These are phyloP conservation scores for Scleropages formosus DNA, from an alignment of 2,797 vertebrate genomes.

Conservation along the genomic window DNA sequence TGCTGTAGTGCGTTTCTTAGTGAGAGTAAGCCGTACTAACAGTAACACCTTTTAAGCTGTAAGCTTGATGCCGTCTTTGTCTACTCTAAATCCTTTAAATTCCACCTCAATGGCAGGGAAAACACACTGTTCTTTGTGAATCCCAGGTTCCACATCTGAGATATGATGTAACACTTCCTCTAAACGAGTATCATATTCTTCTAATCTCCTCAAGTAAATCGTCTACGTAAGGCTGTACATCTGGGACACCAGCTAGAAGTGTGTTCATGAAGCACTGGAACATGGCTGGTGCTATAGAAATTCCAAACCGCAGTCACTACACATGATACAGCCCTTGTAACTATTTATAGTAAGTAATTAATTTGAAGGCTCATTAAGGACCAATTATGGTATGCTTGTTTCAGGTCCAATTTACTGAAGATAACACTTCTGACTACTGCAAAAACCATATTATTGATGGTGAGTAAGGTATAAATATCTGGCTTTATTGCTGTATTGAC, in stretches of 20 bases:
- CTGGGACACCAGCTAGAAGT: neutral
- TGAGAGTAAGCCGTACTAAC: too few species aligned
- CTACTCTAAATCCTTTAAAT: too few species aligned
- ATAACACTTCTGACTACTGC: neutral
- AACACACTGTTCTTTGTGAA: neutral
- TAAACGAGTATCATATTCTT: neutral
- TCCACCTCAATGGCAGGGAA: neutral
- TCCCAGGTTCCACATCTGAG: neutral
- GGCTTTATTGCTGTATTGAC: slow-evolving; percentile 13
- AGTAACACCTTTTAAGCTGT: too few species aligned
- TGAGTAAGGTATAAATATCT: slow-evolving; percentile 21
- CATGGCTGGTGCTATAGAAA: neutral
- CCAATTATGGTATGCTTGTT: slow-evolving; percentile 18
- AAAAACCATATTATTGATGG: neutral
- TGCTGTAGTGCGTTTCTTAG: too few species aligned
- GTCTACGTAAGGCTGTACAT: slow-evolving; percentile 6
- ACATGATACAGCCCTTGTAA: neutral
- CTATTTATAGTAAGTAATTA: slow-evolving; percentile 2
- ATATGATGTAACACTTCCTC: too few species aligned
- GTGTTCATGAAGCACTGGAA: slow-evolving; percentile 14
- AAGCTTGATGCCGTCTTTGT: too few species aligned
- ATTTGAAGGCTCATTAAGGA: neutral
- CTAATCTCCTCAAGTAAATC: neutral
- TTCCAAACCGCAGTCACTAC: too few species aligned
- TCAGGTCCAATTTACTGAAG: slow-evolving; percentile 13